Base-by-base conservation (phyloP, 2,888 invertebrate species). In the Chaetogeoica ovagalla region DNA sequence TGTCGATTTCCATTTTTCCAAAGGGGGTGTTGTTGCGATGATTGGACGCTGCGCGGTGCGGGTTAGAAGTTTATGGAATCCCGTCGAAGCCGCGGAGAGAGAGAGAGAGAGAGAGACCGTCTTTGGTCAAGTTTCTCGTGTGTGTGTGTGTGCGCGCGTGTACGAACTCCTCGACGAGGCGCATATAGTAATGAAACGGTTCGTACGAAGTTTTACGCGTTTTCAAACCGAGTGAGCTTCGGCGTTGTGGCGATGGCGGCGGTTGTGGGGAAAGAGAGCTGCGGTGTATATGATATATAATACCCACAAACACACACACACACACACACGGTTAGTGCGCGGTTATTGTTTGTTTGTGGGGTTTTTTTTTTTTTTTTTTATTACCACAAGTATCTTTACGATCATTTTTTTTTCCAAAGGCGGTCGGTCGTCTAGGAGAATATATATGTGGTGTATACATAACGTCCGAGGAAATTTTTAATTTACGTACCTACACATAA, bases 121-220 rank as follows among this genome's bases (percentile, higher is more conserved):
- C 62, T 77, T 63, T 57, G 79, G 79, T 79, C 79, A 79, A 79
- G 79, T 79, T 79, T 79, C 65, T 15, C n/a, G 52, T 43, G 7
- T 63, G 17, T 48, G 5, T 55, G 2, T 48, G n/a, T 55, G 23
- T 70, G 55, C 66, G 52, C 39, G 39, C 39, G n/a, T n/a, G n/a
- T n/a, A n/a, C n/a, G n/a, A n/a, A n/a, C n/a, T n/a, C n/a, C n/a
- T n/a, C n/a, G n/a, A n/a, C n/a, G n/a, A n/a, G n/a, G n/a, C n/a
- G n/a, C n/a, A n/a, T n/a, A n/a, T 37, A 71, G 79, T 79, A 79
- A 79, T 79, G 79, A 79, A 30, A 79, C 71, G 79, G 79, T 71
- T 43, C 57, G 63, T 30, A 4, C 57, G 63, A 55, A 63, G 70
- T 79, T 79, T 79, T 79, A 71, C 63, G 57, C 55, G 39, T 63